Evolutionary conservation across 1,140 invertebrate genomes (phyloP).

Genomic region (Drosophila simulans): DNA sequence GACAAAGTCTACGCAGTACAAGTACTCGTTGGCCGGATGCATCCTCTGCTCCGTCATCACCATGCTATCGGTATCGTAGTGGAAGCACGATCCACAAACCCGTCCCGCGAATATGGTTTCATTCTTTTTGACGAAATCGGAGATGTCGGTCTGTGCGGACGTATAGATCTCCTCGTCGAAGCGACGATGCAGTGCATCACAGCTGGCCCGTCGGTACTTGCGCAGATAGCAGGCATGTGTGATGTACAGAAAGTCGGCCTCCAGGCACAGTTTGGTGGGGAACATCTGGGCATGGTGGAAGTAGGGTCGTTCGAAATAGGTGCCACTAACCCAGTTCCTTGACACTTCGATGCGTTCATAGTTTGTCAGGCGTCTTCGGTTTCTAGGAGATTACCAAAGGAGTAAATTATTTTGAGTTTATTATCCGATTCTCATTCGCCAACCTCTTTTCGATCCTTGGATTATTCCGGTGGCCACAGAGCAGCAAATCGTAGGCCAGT

Average conservation of each 20-base stretch:
- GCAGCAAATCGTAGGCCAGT: conserved; percentile 58
- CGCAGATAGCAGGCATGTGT: conserved; percentile 70
- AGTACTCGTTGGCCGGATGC: conserved; percentile 66
- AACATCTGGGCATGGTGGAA: conserved; percentile 77
- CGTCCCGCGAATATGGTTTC: conserved; percentile 74
- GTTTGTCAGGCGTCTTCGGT: conserved; percentile 51
- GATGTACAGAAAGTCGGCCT: conserved; percentile 62
- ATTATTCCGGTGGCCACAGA: conserved; percentile 69
- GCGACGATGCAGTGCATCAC: conserved; percentile 52
- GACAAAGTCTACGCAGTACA: conserved; percentile 71
- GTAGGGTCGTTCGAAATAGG: conserved; percentile 64
- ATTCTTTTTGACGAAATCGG: conserved; percentile 69
- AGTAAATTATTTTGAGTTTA: no score
- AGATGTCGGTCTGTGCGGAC: conserved; percentile 61
- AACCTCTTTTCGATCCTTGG: conserved; percentile 59
- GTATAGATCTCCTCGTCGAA: conserved; percentile 61
- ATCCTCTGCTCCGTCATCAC: conserved; percentile 56
- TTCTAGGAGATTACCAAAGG: conserved; percentile 24
- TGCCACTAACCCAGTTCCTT: conserved; percentile 69
- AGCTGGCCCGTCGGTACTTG: conserved; percentile 53
- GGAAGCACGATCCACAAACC: conserved; percentile 66
- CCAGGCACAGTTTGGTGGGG: conserved; percentile 69
- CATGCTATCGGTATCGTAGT: conserved; percentile 48
- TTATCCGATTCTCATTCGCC: no score
- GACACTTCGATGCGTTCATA: conserved; percentile 59